A percentile compares a stretch with the other conserved stretches of the same genome.
These are phyloP conservation scores for Paradisaea rubra DNA, from an alignment of 2,113 vertebrate genomes.

Conservation along the genomic window DNA sequence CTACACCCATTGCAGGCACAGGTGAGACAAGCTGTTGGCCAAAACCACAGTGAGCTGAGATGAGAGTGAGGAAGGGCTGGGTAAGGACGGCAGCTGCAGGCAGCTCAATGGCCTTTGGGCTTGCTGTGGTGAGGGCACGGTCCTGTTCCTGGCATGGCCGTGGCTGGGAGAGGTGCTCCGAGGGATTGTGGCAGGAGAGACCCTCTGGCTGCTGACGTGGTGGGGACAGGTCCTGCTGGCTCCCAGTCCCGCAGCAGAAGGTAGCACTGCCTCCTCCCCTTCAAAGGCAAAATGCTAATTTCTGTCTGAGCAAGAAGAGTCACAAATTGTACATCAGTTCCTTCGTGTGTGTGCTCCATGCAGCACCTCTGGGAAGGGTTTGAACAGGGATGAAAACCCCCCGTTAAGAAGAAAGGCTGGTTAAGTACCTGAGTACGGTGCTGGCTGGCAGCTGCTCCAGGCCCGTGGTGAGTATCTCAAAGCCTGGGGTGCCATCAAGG, in stretches of 20 bases:
- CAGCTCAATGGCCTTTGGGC: neutral
- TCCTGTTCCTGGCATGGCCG: fast-evolving
- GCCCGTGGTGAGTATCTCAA: neutral
- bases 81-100: neutral
- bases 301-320: neutral
- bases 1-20: fast-evolving
- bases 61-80: neutral
- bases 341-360: neutral
- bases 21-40: neutral
- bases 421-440: neutral
- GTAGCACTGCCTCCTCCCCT: neutral
- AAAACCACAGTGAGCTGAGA: neutral
- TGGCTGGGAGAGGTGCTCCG: fast-evolving
- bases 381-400: neutral
- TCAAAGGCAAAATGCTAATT: neutral
- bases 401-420: neutral
- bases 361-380: neutral
- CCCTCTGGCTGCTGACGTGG: fast-evolving
- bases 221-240: neutral
- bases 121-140: fast-evolving
- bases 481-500: slow-evolving; percentile 8
- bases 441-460: neutral
- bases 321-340: neutral
- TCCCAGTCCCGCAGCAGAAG: neutral
- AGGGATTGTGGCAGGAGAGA: neutral